Base-by-base conservation (phyloP, 1,140 invertebrate genomes). In the Saccostrea cuccullata region DNA sequence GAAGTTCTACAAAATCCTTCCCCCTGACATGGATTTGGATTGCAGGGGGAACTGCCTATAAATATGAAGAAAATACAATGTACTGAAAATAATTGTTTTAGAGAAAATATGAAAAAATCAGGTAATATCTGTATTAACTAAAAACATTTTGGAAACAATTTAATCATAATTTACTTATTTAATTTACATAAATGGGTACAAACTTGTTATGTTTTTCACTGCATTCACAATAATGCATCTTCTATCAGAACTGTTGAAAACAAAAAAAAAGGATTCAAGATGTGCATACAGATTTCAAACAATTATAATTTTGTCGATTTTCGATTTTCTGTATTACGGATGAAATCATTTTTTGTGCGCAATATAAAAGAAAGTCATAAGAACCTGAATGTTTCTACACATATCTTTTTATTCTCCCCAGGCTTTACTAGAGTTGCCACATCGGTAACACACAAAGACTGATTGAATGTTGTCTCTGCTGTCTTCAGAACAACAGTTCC, bases 361-460 rank as follows among this genome's bases (percentile, higher is more conserved):
- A 47, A 47, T 8, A 47, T 47, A 8, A 47, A 47, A 47, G 47
- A 47, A 47, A 47, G 47, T 47, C 47, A 47, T 47, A 36, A 15
- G 5, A 47, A 77, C 70, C 70, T 77, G 9, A 13, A 77, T 12
- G 70, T 77, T 77, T 77, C 26, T 77, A 77, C 8, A 77, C 70
- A 77, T 30, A 77, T 40, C 5, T 5, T 77, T 36, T 36, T 77
- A 11, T 77, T 23, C 26, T 36, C 26, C 15, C 15, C 23, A 2
- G 70, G 30, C 26, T 36, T 77, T 3, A 36, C 70, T 2, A 77
- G 12, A 11, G 70, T 77, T 77, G 70, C 70, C 15, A 77, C 70
- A 30, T 77, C 70, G 11, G 70, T 77, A 26, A 77, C 70, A 77
- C 70, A 77, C 70, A 77, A 26, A 12, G 70, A 77, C 26, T 77